Evolutionary conservation across 2,888 invertebrate genomes (phyloP).

Genomic region (Pyrrhosoma nymphula): DNA sequence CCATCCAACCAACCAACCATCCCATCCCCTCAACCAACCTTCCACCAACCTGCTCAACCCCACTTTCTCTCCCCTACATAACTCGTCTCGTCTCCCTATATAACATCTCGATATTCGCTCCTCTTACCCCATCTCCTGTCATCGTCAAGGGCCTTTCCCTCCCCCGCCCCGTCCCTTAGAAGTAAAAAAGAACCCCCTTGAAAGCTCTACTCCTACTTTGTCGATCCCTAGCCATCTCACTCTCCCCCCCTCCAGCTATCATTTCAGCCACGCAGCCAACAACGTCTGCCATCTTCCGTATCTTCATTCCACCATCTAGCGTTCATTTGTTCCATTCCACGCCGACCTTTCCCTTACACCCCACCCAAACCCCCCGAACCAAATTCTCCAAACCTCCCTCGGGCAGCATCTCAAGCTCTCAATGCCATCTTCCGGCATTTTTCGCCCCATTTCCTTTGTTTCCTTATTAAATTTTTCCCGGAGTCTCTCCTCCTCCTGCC

Average conservation of each 20-base stretch:
- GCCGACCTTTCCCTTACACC: background rate
- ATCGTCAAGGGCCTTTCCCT: background rate
- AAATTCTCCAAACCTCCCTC: background rate
- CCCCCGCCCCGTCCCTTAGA: background rate
- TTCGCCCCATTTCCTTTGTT: constrained; percentile 35
- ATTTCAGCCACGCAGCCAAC: background rate
- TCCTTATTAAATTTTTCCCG: background rate
- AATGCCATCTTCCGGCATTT: background rate
- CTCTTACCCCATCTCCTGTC: background rate
- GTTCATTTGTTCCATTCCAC: background rate
- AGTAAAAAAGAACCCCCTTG: too few relatives aligned
- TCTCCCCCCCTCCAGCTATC: background rate
- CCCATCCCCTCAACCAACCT: background rate
- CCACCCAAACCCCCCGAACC: background rate
- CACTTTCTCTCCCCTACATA: background rate
- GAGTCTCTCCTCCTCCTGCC: background rate
- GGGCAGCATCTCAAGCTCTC: background rate
- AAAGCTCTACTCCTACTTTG: background rate
- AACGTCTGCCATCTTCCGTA: background rate
- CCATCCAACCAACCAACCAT: too few relatives aligned
- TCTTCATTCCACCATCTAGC: background rate
- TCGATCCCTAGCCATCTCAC: background rate
- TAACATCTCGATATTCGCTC: background rate
- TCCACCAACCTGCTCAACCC: background rate
- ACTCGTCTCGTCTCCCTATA: background rate